These are phyloP conservation scores for Homarus gammarus DNA, from an alignment of 2,888 invertebrate genomes.

Conservation along the genomic window DNA sequence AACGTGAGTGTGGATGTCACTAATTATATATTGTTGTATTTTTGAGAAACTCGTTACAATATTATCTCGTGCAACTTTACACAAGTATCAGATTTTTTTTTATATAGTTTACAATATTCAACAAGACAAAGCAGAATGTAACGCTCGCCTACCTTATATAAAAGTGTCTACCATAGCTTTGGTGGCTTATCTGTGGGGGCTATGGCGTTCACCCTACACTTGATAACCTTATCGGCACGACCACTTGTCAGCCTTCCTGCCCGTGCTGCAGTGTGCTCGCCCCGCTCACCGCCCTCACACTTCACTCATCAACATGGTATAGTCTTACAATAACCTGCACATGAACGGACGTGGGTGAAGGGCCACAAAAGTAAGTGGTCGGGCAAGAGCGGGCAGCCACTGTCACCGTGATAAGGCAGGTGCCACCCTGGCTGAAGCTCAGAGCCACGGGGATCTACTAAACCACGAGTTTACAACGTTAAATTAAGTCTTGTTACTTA, in stretches of 20 bases:
- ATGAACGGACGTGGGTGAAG: neutral
- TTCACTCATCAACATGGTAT: slow-evolving; percentile 11
- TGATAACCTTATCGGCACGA: neutral
- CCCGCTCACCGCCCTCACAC: neutral
- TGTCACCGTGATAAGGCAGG: neutral
- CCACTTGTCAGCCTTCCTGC: too few relatives aligned
- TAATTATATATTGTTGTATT: too few relatives aligned
- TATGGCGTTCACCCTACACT: too few relatives aligned
- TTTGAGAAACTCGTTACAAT: too few relatives aligned
- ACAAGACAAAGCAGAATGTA: too few relatives aligned
- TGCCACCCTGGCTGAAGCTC: neutral
- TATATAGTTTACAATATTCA: too few relatives aligned
- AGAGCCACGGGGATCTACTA: neutral
- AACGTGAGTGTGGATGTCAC: too few relatives aligned
- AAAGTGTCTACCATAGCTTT: too few relatives aligned
- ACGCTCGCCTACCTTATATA: too few relatives aligned
- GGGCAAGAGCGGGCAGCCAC: neutral
- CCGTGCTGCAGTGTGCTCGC: neutral
- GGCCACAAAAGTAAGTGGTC: neutral
- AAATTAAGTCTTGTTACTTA: neutral
- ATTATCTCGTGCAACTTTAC: too few relatives aligned
- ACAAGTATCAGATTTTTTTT: too few relatives aligned
- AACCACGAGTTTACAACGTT: neutral
- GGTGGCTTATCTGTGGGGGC: too few relatives aligned
- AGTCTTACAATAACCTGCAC: neutral